Evolutionary conservation across 2,797 vertebrate species (phyloP).

Genomic region (Ctenosaura bakeri): DNA sequence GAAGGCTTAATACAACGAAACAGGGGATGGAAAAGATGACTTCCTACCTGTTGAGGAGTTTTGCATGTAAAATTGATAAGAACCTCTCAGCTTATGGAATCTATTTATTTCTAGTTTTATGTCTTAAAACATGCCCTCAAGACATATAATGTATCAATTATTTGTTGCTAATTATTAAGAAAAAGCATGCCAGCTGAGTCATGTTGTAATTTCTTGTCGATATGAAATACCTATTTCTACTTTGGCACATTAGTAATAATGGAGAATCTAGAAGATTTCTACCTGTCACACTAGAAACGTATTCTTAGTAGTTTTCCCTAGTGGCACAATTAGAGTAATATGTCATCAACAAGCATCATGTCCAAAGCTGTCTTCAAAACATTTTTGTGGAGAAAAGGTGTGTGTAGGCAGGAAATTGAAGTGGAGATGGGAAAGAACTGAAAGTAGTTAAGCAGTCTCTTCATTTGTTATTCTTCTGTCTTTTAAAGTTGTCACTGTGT

Average conservation of each 20-base stretch:
- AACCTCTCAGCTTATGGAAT: background rate
- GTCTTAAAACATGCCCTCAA: background rate
- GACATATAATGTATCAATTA: background rate
- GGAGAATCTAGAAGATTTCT: background rate
- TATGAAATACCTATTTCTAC: slow-evolving; percentile 17
- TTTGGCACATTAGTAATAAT: background rate
- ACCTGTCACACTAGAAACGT: background rate
- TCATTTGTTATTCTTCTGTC: no score
- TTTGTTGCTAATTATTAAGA: slow-evolving; percentile 6
- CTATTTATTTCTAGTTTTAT: background rate
- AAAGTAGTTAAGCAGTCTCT: background rate
- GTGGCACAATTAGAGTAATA: background rate
- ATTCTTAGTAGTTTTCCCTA: background rate
- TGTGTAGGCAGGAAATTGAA: background rate
- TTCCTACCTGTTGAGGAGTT: slow-evolving; percentile 47
- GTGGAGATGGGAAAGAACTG: background rate
- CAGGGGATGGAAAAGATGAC: slow-evolving; percentile 19
- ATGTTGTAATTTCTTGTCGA: background rate
- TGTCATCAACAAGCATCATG: background rate
- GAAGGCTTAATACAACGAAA: slow-evolving; percentile 14
- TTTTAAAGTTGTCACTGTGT: background rate
- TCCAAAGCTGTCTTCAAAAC: background rate
- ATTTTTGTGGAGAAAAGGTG: background rate
- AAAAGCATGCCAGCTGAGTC: background rate
- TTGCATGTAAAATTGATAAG: slow-evolving; percentile 14